Base-by-base conservation (phyloP, 2,113 vertebrate species). In the Lagopus muta region DNA sequence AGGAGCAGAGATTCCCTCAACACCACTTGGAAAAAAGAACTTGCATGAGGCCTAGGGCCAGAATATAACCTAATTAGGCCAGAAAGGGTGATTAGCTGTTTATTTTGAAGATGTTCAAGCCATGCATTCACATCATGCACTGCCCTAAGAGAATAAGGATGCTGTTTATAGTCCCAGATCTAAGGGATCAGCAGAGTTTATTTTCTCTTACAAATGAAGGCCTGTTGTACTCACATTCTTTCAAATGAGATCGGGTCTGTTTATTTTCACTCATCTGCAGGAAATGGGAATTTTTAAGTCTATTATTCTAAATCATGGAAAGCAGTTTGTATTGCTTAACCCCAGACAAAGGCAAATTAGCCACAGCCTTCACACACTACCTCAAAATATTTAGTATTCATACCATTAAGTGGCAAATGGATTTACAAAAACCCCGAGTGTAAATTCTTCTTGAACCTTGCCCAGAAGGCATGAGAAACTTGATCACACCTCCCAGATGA, bases 221-320 rank as follows among this genome's bases (percentile, higher is more conserved):
- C 82, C 69, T 89, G 65, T 78, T 95, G 72, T 72, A 92, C 94
- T 92, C 65, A 65, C 27, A 72, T 91, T 92, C 85, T 75, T 95
- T 91, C 75, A 92, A 1, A 76, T 88, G 80, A 86, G 79, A 92
- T 93, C 3, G 2, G 52, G 83, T 94, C 91, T 96, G 91, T 96
- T 97, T 96, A 95, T 97, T 96, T 96, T 97, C 94, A 94, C 76
- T 90, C 75, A 91, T 96, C 88, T 94, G 61, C 88, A 92, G 93
- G 94, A 97, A 96, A 94, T 81, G 57, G 76, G 80, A 94, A 89
- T 75, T 89, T 92, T 88, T 83, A 58, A 71, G 50, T 34, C 65
- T 78, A 81, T 88, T 94, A 81, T 90, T 94, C 47, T 58, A 69
- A 75, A 81, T 74, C 65, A 61, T 72, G 57, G 43, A 36, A 95